Conservation (phyloP, 2,113 vertebrate genomes). For the Merops nubicus region DNA sequence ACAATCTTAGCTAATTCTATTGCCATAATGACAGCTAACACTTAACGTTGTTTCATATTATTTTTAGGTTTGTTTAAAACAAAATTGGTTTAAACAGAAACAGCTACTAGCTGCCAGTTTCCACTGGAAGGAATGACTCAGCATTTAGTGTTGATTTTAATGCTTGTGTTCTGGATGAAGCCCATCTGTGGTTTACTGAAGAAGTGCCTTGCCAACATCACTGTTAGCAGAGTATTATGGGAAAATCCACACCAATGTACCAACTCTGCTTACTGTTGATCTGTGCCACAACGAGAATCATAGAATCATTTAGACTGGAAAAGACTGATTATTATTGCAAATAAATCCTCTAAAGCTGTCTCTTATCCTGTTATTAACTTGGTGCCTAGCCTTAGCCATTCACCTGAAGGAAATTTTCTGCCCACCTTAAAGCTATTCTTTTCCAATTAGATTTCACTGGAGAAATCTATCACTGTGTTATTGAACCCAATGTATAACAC, state of each 20-base stretch:
- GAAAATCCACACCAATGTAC: neutral
- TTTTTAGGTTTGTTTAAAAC: neutral
- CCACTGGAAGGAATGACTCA: neutral
- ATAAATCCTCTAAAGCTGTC: neutral
- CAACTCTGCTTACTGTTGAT: neutral
- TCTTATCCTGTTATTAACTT: neutral
- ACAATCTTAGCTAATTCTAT: neutral
- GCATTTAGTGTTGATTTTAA: neutral
- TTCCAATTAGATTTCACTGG: neutral
- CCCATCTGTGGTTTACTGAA: neutral
- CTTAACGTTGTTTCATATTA: neutral
- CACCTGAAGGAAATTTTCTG: neutral
- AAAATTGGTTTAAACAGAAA: neutral
- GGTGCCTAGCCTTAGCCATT: neutral
- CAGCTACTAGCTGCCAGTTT: neutral
- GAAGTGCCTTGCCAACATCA: neutral
- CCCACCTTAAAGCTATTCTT: neutral
- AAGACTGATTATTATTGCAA: rapidly evolving
- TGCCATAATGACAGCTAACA: neutral
- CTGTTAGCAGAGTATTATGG: neutral
- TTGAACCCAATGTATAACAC: neutral
- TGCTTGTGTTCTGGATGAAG: neutral
- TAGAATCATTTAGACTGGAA: neutral
- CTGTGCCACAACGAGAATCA: neutral
- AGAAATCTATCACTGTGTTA: no score